A percentile compares a stretch with the other conserved stretches of the same genome.
phyloP scores from a whole-genome alignment of 2,113 vertebrate species.

The Engraulis encrasicolus region DNA sequence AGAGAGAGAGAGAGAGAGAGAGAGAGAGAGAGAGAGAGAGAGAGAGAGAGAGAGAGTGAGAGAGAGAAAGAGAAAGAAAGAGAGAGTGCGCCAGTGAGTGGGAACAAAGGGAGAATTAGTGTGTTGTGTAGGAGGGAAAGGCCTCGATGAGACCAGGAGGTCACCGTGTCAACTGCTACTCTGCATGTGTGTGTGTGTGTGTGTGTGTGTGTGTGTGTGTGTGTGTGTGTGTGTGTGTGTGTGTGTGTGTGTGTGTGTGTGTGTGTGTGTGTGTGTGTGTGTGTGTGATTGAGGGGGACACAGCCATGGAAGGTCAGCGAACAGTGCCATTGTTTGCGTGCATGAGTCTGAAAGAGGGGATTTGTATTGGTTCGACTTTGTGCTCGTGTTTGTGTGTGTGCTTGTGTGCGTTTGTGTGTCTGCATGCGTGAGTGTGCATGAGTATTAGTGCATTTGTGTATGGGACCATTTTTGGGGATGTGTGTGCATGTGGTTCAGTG shows the following conservation, averaged over 20 bases:
- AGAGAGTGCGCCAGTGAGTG: background rate
- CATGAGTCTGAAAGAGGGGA: slow-evolving; percentile 11
- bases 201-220: slow-evolving; percentile 13
- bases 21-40: background rate
- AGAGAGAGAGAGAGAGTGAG: slow-evolving; percentile 19
- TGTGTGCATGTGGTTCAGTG: too few relatives aligned
- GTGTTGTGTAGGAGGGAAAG: background rate
- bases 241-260: background rate
- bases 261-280: background rate
- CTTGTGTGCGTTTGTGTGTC: too few relatives aligned
- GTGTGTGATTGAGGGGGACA: background rate
- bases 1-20: slow-evolving; percentile 9
- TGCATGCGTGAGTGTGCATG: too few relatives aligned
- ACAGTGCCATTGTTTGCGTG: background rate
- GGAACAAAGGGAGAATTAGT: background rate
- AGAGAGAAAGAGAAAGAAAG: background rate
- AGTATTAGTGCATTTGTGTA: too few relatives aligned
- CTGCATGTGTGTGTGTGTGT: background rate
- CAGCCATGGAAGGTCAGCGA: background rate
- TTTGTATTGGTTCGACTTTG: slow-evolving; percentile 5
- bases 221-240: background rate
- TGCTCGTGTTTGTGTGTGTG: too few relatives aligned
- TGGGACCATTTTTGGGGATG: too few relatives aligned
- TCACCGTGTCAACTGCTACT: background rate
- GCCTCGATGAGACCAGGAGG: background rate